Percentiles rank a stretch among this genome's conserved stretches.
phyloP scores from a whole-genome alignment of 2,113 vertebrate species.

The Macquaria australasica region DNA sequence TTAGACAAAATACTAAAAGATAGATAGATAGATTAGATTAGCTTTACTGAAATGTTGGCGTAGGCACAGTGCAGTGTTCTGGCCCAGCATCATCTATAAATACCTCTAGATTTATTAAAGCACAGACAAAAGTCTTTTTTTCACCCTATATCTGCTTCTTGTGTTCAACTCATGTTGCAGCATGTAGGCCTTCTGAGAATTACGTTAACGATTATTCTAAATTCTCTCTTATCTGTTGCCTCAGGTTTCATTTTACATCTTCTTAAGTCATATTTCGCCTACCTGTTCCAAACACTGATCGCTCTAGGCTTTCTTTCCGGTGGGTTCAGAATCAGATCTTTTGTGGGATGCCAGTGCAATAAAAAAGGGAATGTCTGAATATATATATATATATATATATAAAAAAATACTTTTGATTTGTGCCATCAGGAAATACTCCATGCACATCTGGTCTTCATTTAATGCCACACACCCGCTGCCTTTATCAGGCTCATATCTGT shows the following conservation, averaged over 20 bases:
- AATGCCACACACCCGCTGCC: slow-evolving; percentile 16
- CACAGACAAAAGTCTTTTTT: not conserved
- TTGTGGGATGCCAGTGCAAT: not conserved
- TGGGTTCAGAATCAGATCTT: slow-evolving; percentile 23
- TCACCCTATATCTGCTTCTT: not conserved
- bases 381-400: not conserved
- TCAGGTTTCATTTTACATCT: slow-evolving; percentile 49
- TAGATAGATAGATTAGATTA: not conserved
- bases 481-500: slow-evolving; percentile 49
- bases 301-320: slow-evolving; percentile 20
- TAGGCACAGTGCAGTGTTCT: not conserved
- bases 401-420: slow-evolving; percentile 13
- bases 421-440: not conserved
- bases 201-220: slow-evolving; percentile 19
- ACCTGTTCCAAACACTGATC: slow-evolving; percentile 22
- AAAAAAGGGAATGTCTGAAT: not conserved
- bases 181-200: slow-evolving; percentile 11
- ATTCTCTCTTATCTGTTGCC: slow-evolving; percentile 37
- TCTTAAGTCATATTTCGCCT: slow-evolving; percentile 34
- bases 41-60: not conserved
- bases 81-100: not conserved
- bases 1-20: not conserved
- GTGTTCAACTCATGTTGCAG: slow-evolving; percentile 26
- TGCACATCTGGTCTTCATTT: slow-evolving; percentile 18
- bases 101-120: not conserved